These are phyloP conservation scores for Hydroisotoma schaefferi DNA, from an alignment of 2,888 invertebrate genomes.

Conservation along the genomic window DNA sequence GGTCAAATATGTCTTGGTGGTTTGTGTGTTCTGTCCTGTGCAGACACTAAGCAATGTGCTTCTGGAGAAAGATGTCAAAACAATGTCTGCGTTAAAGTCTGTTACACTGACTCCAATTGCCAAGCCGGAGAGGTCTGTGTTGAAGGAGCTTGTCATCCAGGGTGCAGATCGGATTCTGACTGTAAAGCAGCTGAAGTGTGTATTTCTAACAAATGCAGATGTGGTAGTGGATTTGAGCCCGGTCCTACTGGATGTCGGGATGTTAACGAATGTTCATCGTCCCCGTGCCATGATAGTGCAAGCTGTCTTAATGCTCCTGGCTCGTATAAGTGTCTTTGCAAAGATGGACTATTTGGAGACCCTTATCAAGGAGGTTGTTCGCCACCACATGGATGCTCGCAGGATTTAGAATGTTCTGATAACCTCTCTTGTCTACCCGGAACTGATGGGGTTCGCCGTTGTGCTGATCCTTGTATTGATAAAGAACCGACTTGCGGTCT, in stretches of 20 bases:
- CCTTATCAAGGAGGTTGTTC: slow-evolving; percentile 65
- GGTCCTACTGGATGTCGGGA: slow-evolving; percentile 73
- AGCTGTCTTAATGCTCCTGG: slow-evolving; percentile 75
- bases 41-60: slow-evolving; percentile 67
- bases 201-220: slow-evolving; percentile 74
- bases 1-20: slow-evolving; percentile 74
- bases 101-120: slow-evolving; percentile 85
- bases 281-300: slow-evolving; percentile 76
- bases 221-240: slow-evolving; percentile 70
- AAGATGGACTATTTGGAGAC: slow-evolving; percentile 58
- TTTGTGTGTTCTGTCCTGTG: slow-evolving; percentile 75
- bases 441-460: slow-evolving; percentile 58
- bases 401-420: slow-evolving; percentile 70
- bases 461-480: slow-evolving; percentile 72
- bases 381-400: slow-evolving; percentile 70
- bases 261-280: slow-evolving; percentile 65
- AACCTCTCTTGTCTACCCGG: slow-evolving; percentile 63
- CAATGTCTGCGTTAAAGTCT: slow-evolving; percentile 72
- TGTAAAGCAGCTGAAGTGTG: slow-evolving; percentile 68
- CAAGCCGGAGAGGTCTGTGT: slow-evolving; percentile 83
- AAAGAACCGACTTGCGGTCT: slow-evolving; percentile 67
- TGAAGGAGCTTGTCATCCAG: slow-evolving; percentile 74
- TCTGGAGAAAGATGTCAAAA: slow-evolving; percentile 79
- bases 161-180: slow-evolving; percentile 68
- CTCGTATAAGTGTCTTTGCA: slow-evolving; percentile 74